phyloP scores from a whole-genome alignment of 64 coral and sea anemone species.

The Pocillopora verrucosa region DNA sequence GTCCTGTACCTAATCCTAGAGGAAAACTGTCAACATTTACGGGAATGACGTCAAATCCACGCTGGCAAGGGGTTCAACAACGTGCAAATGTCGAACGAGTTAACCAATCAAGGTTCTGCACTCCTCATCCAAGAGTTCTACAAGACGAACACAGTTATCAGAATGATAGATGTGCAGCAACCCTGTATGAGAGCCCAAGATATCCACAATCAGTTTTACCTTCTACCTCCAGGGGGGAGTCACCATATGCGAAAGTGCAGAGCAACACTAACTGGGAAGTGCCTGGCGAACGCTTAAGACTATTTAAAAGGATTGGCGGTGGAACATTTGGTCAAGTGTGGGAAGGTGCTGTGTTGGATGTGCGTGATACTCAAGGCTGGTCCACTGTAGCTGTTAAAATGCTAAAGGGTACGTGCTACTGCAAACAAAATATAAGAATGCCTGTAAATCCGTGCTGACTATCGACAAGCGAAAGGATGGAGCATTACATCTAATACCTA shows the following conservation, averaged over 20 bases:
- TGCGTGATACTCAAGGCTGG: neutral
- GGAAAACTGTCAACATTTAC: neutral
- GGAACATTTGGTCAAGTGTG: slow-evolving; percentile 28
- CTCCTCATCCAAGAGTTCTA: neutral
- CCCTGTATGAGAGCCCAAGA: neutral
- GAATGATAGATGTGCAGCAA: neutral
- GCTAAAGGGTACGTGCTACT: slow-evolving; percentile 1
- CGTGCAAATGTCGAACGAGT: neutral
- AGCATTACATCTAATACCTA: no score
- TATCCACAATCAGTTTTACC: neutral
- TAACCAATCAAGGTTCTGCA: neutral
- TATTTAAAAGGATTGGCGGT: slow-evolving; percentile 9
- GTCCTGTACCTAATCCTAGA: neutral
- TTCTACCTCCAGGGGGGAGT: neutral
- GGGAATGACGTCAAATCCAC: neutral
- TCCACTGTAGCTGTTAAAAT: slow-evolving; percentile 29
- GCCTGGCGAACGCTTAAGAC: neutral
- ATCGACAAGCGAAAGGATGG: no score
- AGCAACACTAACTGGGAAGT: slow-evolving; percentile 12
- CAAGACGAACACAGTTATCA: neutral
- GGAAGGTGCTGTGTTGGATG: neutral
- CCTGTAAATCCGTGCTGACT: no score
- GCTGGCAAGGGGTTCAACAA: neutral
- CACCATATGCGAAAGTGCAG: neutral
- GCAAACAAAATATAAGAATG: no score